Evolutionary conservation across 2,888 invertebrate species (phyloP).

Genomic region (Chloroclystis v-ata): DNA sequence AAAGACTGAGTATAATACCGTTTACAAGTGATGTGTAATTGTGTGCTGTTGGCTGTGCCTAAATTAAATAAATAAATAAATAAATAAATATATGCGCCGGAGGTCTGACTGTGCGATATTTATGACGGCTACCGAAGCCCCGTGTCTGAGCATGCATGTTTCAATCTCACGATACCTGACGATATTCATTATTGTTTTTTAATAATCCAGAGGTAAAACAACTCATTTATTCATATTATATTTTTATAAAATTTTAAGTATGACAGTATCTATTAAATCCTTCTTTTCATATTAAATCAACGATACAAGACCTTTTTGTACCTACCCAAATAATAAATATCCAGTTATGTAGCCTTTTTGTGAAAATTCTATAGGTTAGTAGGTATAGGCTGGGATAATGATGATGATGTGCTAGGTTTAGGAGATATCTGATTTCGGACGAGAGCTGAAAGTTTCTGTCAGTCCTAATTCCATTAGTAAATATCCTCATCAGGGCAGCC

Average conservation of each 20-base stretch:
- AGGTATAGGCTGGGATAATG: neutral
- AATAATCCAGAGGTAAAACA: neutral
- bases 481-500: conserved; percentile 41
- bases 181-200: conserved; percentile 2
- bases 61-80: too few species aligned
- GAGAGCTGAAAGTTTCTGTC: neutral
- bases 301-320: too few species aligned
- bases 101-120: conserved; percentile 23
- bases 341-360: too few species aligned
- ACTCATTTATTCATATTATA: neutral
- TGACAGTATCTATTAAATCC: too few species aligned
- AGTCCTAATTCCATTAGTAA: conserved; percentile 26
- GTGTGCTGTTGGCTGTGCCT: too few species aligned
- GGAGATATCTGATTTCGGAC: neutral
- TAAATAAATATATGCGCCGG: conserved; percentile 24
- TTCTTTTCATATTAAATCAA: too few species aligned
- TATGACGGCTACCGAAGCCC: conserved; percentile 27
- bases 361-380: too few species aligned
- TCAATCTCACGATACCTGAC: conserved; percentile 8
- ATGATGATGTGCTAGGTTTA: neutral
- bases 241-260: neutral
- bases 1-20: too few species aligned
- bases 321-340: too few species aligned
- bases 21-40: too few species aligned
- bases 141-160: conserved; percentile 8